Conservation (phyloP, 2,888 invertebrate genomes). For the Lottia scabra region DNA sequence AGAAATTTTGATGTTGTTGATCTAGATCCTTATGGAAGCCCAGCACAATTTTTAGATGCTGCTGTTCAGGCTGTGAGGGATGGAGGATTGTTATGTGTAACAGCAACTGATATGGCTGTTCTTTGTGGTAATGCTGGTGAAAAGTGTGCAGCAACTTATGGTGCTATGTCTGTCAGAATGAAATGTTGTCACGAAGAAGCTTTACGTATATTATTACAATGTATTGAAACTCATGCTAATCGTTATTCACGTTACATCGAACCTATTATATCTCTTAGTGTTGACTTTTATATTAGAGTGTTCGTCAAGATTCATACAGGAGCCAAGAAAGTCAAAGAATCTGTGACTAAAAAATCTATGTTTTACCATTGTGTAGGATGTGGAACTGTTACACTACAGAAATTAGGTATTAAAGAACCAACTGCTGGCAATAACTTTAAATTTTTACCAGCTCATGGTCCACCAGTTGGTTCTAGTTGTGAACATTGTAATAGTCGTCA, state of each 20-base stretch:
- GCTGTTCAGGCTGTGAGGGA: constrained; percentile 65
- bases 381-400: constrained; percentile 82
- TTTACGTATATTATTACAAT: constrained; percentile 89
- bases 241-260: constrained; percentile 92
- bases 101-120: constrained; percentile 95
- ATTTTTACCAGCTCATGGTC: constrained; percentile 79
- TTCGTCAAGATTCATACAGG: constrained; percentile 88
- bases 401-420: constrained; percentile 74
- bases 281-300: constrained; percentile 95
- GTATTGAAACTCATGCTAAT: constrained; percentile 92
- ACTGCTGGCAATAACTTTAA: constrained; percentile 70
- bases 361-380: constrained; percentile 93
- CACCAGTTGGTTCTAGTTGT: constrained; percentile 78
- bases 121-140: constrained; percentile 95
- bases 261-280: constrained; percentile 90
- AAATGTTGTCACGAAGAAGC: constrained; percentile 92
- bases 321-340: constrained; percentile 84
- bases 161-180: constrained; percentile 85
- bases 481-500: constrained; percentile 81
- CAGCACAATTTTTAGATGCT: constrained; percentile 83
- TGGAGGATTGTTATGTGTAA: constrained; percentile 89
- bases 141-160: constrained; percentile 93
- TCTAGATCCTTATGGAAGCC: constrained; percentile 97
- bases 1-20: constrained; percentile 89
- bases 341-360: constrained; percentile 83